Evolutionary conservation across 2,888 invertebrate species (phyloP).

Genomic region (Erynnis tages): DNA sequence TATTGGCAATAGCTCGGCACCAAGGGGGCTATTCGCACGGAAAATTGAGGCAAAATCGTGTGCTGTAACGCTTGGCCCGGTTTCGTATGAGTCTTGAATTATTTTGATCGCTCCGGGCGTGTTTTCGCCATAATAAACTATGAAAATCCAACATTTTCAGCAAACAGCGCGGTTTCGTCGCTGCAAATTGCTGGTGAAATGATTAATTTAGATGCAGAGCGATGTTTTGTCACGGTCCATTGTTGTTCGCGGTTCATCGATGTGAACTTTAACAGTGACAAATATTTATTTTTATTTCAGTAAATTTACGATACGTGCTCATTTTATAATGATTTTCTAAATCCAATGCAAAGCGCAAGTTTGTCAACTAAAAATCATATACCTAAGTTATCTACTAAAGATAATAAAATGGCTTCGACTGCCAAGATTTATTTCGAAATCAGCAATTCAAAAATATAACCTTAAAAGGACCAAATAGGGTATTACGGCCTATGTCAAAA

Average conservation of each 20-base stretch:
- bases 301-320: too few relatives aligned
- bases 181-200: neutral
- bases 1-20: constrained; percentile 71
- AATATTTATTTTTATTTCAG: too few relatives aligned
- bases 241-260: neutral
- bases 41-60: constrained; percentile 73
- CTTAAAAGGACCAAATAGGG: too few relatives aligned
- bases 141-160: constrained; percentile 6
- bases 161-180: constrained; percentile 18
- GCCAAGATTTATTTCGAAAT: too few relatives aligned
- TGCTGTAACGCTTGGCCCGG: constrained; percentile 48
- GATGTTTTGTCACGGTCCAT: constrained; percentile 6
- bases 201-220: constrained; percentile 14
- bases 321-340: too few relatives aligned
- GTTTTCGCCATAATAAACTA: constrained; percentile 17
- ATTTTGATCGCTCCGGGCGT: constrained; percentile 34
- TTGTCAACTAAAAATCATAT: too few relatives aligned
- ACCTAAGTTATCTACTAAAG: too few relatives aligned
- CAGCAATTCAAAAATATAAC: too few relatives aligned
- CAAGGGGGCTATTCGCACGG: constrained; percentile 61
- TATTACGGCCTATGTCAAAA: too few relatives aligned
- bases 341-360: too few relatives aligned
- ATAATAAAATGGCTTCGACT: too few relatives aligned
- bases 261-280: neutral
- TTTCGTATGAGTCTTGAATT: constrained; percentile 46